Evolutionary conservation across 2,888 invertebrate species (phyloP), one percentile per base, ranked within the genome.

Genomic region (Epsilonema sp.): DNA sequence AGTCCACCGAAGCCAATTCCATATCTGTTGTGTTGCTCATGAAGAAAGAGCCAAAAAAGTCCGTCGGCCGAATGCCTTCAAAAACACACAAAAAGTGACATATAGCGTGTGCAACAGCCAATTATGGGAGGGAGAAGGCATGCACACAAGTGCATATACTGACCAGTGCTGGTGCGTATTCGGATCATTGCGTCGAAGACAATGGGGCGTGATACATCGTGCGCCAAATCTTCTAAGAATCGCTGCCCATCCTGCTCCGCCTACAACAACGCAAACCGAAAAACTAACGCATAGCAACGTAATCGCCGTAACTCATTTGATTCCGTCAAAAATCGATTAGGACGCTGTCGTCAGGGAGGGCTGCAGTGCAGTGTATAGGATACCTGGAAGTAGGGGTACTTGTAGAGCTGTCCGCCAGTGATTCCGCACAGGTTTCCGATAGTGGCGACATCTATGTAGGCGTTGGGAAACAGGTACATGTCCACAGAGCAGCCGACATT

Each of bases 1-100:
- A 72, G 63, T 78, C 78, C 51, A 97, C 76, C 45, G 83, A 78
- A 11, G 89, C 90, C 56, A 97, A 69, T 68, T 99, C 94, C 94
- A 99, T 82, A 68, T 99, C 97, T 0, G 90, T 94, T 2, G 94
- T 89, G 68, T 94, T 94, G 26, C 85, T 79, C 92, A 97, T 94
- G 69, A 76, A 90, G 72, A 87, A 84, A 68, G 86, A 1, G 97
- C 97, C 69, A 78, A 83, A 73, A 94, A 97, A 67, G 92, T 92
- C 68, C 0, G 90, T 89, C 31, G 97, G 83, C 49, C 97, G 75
- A 48, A 97, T 81, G 53, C 97, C 73, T 67, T 58, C 11, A n/a
- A n/a, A n/a, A n/a, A n/a, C n/a, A n/a, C n/a, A n/a, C n/a, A n/a
- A n/a, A n/a, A n/a, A n/a, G n/a, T n/a, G n/a, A n/a, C n/a, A n/a